These are phyloP conservation scores for Rhopalosiphum padi DNA, from an alignment of 1,140 invertebrate species.

Conservation along the genomic window DNA sequence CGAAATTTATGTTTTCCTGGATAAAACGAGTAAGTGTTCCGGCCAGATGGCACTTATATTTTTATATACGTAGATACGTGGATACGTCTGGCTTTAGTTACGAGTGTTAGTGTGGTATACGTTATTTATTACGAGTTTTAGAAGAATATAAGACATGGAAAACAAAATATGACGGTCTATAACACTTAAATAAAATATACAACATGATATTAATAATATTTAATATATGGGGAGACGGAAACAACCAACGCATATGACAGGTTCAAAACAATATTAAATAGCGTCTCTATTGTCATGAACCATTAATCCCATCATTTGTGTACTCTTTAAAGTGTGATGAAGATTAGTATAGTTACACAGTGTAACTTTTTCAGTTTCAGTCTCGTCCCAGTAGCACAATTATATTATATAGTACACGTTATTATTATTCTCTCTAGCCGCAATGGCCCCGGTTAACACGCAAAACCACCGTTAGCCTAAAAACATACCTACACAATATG, in stretches of 20 bases:
- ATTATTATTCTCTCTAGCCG: not conserved
- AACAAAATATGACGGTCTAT: not conserved
- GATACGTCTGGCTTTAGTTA: not conserved
- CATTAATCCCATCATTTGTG: not conserved
- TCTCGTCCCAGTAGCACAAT: not conserved
- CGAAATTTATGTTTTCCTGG: not conserved
- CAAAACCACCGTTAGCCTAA: conserved; percentile 32
- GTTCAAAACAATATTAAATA: not conserved
- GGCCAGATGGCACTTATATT: not conserved
- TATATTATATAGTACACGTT: not conserved
- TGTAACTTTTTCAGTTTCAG: not conserved
- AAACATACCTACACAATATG: not conserved
- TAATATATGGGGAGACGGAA: not conserved
- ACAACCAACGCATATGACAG: not conserved
- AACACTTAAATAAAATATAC: not conserved
- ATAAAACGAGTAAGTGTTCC: not conserved
- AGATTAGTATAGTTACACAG: not conserved
- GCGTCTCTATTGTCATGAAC: not conserved
- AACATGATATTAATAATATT: not conserved
- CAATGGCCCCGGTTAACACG: not conserved
- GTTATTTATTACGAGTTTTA: conserved; percentile 1
- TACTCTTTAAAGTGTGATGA: not conserved
- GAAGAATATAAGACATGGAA: not conserved
- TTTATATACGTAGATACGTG: no score
- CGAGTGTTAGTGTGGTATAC: no score